Percentiles rank a stretch among this genome's conserved stretches.
phyloP scores from a whole-genome alignment of 2,113 vertebrate genomes.

The Lontra canadensis region DNA sequence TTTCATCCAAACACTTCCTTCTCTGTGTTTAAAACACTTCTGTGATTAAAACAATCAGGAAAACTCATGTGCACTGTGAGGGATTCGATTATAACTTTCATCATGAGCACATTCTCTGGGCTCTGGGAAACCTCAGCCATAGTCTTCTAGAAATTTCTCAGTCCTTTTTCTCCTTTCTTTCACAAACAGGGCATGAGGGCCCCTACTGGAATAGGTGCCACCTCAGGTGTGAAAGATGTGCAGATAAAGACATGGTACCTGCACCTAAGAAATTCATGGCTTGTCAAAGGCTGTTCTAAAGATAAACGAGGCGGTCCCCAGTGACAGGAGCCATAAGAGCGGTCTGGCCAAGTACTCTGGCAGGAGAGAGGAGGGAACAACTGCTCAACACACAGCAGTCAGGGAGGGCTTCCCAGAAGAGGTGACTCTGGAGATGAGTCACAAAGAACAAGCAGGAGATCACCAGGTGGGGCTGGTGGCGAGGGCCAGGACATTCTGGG shows the following conservation, averaged over 20 bases:
- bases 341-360: neutral
- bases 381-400: neutral
- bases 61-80: neutral
- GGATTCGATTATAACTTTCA: neutral
- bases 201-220: neutral
- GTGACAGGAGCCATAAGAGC: neutral
- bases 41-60: neutral
- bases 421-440: neutral
- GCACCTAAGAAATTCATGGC: neutral
- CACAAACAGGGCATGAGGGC: neutral
- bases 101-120: neutral
- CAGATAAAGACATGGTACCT: neutral
- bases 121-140: neutral
- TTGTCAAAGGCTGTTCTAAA: neutral
- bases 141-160: neutral
- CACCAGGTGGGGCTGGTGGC: neutral
- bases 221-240: neutral
- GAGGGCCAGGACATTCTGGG: neutral
- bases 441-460: neutral
- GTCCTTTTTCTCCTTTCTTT: neutral
- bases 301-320: neutral
- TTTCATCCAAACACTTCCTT: neutral
- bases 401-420: neutral
- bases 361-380: neutral
- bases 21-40: neutral